Percentiles rank a stretch among this genome's conserved stretches.
These are phyloP conservation scores for Brienomyrus longianalis DNA, from an alignment of 2,113 vertebrate species.

Conservation along the genomic window DNA sequence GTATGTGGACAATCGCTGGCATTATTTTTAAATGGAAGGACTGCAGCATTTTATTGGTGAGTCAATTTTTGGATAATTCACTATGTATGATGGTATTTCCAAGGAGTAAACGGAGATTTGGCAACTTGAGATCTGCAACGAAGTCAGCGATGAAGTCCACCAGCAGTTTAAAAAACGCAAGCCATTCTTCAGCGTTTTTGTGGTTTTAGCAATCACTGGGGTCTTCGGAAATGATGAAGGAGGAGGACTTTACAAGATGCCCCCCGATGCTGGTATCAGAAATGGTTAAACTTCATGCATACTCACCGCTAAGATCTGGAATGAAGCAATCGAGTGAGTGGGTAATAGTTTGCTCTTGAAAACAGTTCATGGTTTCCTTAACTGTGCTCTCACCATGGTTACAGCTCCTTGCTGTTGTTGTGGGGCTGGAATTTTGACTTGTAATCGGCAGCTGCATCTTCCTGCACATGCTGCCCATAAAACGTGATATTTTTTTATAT, in stretches of 20 bases:
- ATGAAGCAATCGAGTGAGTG: not conserved
- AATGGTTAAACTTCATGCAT: slow-evolving; percentile 9
- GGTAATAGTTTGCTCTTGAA: not conserved
- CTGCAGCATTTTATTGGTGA: not conserved
- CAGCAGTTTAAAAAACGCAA: slow-evolving; percentile 45
- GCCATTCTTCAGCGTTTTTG: slow-evolving; percentile 38
- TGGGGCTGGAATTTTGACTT: not conserved
- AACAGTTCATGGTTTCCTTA: not conserved
- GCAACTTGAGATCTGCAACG: not conserved
- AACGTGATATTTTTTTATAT: slow-evolving; percentile 5
- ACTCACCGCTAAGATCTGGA: slow-evolving; percentile 22
- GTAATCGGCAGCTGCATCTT: not conserved
- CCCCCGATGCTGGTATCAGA: not conserved
- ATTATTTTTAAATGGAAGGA: not conserved
- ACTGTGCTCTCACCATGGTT: slow-evolving; percentile 22
- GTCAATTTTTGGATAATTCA: not conserved
- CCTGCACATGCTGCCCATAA: not conserved
- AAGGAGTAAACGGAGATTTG: not conserved
- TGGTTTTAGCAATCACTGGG: not conserved
- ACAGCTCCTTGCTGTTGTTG: slow-evolving; percentile 10
- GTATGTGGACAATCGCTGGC: not conserved
- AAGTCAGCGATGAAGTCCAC: not conserved
- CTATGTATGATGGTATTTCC: not conserved
- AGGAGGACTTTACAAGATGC: not conserved
- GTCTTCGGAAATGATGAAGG: not conserved